Percentiles rank a stretch among this genome's conserved stretches.
phyloP scores from a whole-genome alignment of 2,113 vertebrate species.

The Rhabdornis inornatus region DNA sequence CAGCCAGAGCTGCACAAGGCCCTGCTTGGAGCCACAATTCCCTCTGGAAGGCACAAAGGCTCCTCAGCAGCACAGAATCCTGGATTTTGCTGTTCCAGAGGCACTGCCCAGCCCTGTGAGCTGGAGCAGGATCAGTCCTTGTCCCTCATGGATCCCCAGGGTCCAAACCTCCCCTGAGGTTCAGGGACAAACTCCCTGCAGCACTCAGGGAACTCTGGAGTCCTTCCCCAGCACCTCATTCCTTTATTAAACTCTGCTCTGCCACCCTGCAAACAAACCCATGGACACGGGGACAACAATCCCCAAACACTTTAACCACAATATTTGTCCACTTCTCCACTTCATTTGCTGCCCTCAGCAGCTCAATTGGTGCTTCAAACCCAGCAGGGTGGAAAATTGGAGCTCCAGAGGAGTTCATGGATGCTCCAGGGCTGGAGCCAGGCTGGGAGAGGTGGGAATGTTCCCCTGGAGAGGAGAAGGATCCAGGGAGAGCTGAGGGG shows the following conservation, averaged over 20 bases:
- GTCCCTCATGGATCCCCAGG: not conserved
- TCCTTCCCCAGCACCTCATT: not conserved
- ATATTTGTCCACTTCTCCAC: not conserved
- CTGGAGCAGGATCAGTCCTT: not conserved
- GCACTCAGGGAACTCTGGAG: not conserved
- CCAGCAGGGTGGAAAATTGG: not conserved
- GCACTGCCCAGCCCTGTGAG: not conserved
- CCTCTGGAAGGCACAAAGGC: not conserved
- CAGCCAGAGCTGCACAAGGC: not conserved
- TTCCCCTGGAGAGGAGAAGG: not conserved
- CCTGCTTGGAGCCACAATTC: not conserved
- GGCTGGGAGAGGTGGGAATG: no score
- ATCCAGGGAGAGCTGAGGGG: not conserved
- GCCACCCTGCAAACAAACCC: not conserved
- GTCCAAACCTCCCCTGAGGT: not conserved
- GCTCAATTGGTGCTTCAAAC: not conserved
- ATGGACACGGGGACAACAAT: fast-evolving
- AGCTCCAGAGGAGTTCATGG: not conserved
- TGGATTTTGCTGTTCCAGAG: not conserved
- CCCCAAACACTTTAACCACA: not conserved
- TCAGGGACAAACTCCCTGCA: not conserved
- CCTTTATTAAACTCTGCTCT: not conserved
- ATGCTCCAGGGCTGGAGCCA: no score
- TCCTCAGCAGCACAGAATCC: not conserved
- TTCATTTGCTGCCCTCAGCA: not conserved